These are phyloP conservation scores for Silurus aristotelis DNA, from an alignment of 2,797 vertebrate species.

Conservation along the genomic window DNA sequence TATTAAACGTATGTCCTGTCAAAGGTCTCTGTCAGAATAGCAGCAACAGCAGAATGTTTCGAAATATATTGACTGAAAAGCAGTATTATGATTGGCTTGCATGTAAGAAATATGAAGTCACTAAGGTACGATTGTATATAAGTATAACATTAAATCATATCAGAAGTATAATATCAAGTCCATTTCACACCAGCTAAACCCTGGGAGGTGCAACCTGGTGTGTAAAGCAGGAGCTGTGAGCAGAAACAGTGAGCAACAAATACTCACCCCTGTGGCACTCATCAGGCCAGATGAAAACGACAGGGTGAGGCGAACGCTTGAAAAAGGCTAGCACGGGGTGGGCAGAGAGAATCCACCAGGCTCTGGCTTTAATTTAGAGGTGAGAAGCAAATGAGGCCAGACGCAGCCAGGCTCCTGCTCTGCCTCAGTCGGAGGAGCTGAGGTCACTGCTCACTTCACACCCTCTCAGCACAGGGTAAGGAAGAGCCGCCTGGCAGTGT, in stretches of 20 bases:
- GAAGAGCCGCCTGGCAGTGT: slow-evolving; percentile 54
- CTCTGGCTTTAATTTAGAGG: slow-evolving; percentile 70
- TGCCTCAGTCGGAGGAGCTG: slow-evolving; percentile 58
- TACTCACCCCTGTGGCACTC: slow-evolving; percentile 54
- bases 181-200: slow-evolving; percentile 25
- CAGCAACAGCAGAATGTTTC: no score
- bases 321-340: slow-evolving; percentile 22
- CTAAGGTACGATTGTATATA: no score
- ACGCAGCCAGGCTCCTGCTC: slow-evolving; percentile 55
- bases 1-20: no score
- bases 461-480: slow-evolving; percentile 47
- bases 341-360: slow-evolving; percentile 55
- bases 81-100: no score
- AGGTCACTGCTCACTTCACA: slow-evolving; percentile 62
- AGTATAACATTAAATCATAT: no score
- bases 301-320: slow-evolving; percentile 58
- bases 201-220: slow-evolving; percentile 31
- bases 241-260: slow-evolving; percentile 49
- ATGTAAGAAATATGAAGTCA: no score
- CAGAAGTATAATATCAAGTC: neutral
- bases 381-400: slow-evolving; percentile 71
- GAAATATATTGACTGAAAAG: no score
- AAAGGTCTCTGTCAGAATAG: no score
- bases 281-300: slow-evolving; percentile 59
- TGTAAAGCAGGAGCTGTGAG: slow-evolving; percentile 55